Base-by-base conservation (phyloP, 2,888 invertebrate species). In the Diaphora mendica region DNA sequence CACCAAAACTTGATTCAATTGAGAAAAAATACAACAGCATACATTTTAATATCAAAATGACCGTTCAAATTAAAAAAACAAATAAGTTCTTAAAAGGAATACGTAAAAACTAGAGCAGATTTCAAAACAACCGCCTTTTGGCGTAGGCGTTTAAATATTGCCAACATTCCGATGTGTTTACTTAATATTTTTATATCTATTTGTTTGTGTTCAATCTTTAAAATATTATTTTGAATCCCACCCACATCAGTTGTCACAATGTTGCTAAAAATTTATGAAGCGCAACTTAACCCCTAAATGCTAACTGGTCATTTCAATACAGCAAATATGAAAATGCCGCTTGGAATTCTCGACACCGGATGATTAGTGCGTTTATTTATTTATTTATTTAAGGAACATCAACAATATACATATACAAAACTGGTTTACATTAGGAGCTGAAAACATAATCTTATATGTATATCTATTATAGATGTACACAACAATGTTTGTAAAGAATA, bases 61-160 rank as follows among this genome's bases (percentile, higher is more conserved):
- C 15, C 5, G 30, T 23, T 11, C 4, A 48, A 48, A 20, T 48
- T 30, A 9, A 30, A 67, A 67, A 33, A 33, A 48, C 48, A 67
- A 48, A 70, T 23, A 62, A 17, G 59, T 30, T 69, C 26, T 26
- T 59, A 84, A 86, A 82, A 84, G 83, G 76, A 85, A 82, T 76
- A 82, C 79, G 83, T 70, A 81, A 86, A n/a, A 88, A 91, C 84
- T 91, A 83, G 91, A 90, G 89, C 90, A 90, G 80, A 79, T 81
- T 87, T 87, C 86, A 89, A 89, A 91, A 92, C 88, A 88, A 84
- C 81, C 79, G 7, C 77, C 84, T 83, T 88, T 82, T 73, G 73
- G 77, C 80, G 89, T 90, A 84, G 91, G 90, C 79, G 90, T 84
- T 82, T 71, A 76, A 79, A 83, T 84, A 84, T 86, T 80, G 72